Base-by-base conservation (phyloP, 1,140 invertebrate genomes). In the Orchestia grillus region DNA sequence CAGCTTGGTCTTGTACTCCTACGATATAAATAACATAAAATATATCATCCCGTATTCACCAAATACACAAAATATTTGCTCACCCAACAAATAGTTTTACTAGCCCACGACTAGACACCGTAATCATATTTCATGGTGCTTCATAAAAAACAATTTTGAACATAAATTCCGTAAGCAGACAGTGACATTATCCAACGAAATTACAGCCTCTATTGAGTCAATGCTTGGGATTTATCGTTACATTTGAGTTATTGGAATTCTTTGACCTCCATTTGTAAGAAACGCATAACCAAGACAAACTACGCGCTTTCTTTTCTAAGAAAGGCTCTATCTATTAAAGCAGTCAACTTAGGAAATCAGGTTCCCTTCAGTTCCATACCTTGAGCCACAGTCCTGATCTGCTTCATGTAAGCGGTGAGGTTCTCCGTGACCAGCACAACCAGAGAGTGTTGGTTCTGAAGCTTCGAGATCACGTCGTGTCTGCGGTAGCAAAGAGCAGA, bases 381-480 rank as follows among this genome's bases (percentile, higher is more conserved):
- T 97, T 98, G 98, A 40, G 98, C 98, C 96, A 98, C 97, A 44
- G 97, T 97, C 96, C 99, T 98, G 62, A 99, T 98, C 97, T 98
- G 98, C 95, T 99, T 98, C 98, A 99, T 99, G 97, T 99, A 99
- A 45, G 98, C 98, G 0, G 98, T 99, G 96, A 99, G 98, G 97
- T 99, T 99, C 97, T 99, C 98, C 8, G 99, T 99, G 95, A 99
- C 99, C 96, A 99, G 98, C 97, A 99, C 99, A 95, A 99, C 99
- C 96, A 99, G 98, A 53, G 98, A 98, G 97, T 99, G 99, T 97
- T 99, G 98, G 97, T 98, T 98, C 97, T 99, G 99, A 96, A 99
- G 97, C 95, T 99, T 98, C 97, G 99, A 99, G 97, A 99, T 99
- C 94, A 99, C 98, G 97, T 98, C 98, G 98, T 98, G 98, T 95